These are phyloP conservation scores for Scylla paramamosain DNA, from an alignment of 1,140 invertebrate species.

Conservation along the genomic window DNA sequence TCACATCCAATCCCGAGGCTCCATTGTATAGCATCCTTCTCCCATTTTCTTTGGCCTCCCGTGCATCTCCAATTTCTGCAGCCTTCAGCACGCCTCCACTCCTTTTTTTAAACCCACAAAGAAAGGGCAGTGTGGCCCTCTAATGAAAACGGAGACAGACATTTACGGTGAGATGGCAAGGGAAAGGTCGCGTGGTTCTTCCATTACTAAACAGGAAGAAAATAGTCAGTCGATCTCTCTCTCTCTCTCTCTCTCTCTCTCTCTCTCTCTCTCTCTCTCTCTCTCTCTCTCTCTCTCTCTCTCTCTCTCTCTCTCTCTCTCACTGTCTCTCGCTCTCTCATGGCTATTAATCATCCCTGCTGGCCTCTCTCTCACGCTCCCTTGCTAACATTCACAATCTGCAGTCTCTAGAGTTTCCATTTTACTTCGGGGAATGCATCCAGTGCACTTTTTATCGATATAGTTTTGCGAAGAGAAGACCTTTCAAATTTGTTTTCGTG, in stretches of 20 bases:
- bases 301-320: slow-evolving; percentile 3
- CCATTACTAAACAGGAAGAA: background rate
- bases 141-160: background rate
- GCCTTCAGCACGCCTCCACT: background rate
- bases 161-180: background rate
- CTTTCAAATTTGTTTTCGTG: no score
- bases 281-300: background rate
- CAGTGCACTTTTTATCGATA: no score
- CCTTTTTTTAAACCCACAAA: background rate
- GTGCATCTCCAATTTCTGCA: background rate
- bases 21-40: background rate
- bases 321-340: background rate
- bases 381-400: background rate
- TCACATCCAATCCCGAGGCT: background rate
- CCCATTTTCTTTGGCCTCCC: background rate
- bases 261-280: background rate
- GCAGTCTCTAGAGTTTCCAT: background rate
- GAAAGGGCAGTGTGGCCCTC: background rate
- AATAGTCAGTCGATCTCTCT: background rate
- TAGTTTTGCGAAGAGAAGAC: no score
- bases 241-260: slow-evolving; percentile 5
- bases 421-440: background rate
- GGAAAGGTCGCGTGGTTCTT: background rate
- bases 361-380: background rate
- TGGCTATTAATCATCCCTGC: background rate